Base-by-base conservation (phyloP, 2,797 vertebrate genomes). In the Helarctos malayanus region DNA sequence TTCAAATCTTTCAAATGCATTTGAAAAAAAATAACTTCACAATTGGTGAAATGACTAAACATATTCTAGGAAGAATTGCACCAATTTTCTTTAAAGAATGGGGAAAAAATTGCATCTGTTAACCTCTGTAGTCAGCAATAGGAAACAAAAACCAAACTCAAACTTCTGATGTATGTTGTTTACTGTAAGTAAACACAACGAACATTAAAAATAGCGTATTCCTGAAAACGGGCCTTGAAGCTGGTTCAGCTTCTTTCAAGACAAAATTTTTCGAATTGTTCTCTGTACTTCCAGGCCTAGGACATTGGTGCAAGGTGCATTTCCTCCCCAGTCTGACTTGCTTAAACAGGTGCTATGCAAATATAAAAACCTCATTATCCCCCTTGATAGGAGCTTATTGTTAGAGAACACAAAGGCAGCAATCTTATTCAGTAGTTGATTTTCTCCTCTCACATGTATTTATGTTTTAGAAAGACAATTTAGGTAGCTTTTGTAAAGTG, bases 381-480 rank as follows among this genome's bases (percentile, higher is more conserved):
- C 76, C 23, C 73, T 69, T 86, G 47, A 76, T 71, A 54, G 57
- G 29, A 18, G 15, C 65, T 92, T 57, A 88, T 95, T 97, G 96
- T 97, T 54, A 78, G 35, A 32, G 56, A 90, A 63, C 21, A 84
- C 93, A 94, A 79, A 97, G 89, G 59, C 38, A 83, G 59, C 75
- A 27, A 19, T 95, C 52, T 57, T 0, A 29, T 9, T 47, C 59
- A 78, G 61, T 23, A 56, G 54, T 68, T 87, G 71, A 47, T 96
- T 97, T 95, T 90, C 81, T 90, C 29, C 57, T 61, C 65, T 97
- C 59, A 35, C 18, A 27, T 73, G 45, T 83, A 92, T 92, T 97
- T 95, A 69, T 95, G 82, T 95, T 98, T 96, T 65, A 90, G 78
- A 95, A 97, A 94, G 94, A 94, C 80, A 92, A 94, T 97, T 97